Conservation (phyloP, 1,140 invertebrate genomes). For the Rhyzopertha dominica region DNA sequence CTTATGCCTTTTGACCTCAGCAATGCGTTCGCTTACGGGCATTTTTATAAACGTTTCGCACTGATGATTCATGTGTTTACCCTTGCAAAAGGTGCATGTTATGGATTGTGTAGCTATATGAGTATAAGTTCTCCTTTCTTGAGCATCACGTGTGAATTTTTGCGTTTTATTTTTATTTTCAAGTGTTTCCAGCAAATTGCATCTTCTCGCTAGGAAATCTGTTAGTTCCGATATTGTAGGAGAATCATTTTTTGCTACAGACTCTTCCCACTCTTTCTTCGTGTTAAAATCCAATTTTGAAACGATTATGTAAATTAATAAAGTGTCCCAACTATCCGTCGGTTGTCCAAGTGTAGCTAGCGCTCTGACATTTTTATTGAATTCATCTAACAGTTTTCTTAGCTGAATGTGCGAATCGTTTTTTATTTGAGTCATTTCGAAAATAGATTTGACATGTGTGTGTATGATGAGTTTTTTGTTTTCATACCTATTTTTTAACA, state of each 20-base stretch:
- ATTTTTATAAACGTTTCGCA: constrained; percentile 11
- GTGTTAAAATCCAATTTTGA: constrained; percentile 20
- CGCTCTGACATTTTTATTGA: constrained; percentile 19
- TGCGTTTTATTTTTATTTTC: not conserved
- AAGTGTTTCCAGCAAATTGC: constrained; percentile 5
- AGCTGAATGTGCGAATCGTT: constrained; percentile 17
- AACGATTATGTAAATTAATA: constrained; percentile 22
- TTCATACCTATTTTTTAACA: constrained; percentile 7
- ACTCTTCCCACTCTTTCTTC: constrained; percentile 24
- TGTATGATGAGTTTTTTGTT: constrained; percentile 1
- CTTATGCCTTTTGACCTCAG: constrained; percentile 9
- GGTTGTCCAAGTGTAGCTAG: constrained; percentile 22
- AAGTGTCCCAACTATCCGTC: constrained; percentile 20
- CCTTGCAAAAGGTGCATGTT: too few species aligned
- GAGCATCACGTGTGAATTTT: too few species aligned
- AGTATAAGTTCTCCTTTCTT: too few species aligned
- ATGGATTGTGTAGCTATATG: too few species aligned
- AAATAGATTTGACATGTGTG: constrained; percentile 12
- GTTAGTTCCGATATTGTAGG: not conserved
- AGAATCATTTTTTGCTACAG: not conserved
- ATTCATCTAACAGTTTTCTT: constrained; percentile 16
- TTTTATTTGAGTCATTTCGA: constrained; percentile 15
- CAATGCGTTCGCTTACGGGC: not conserved
- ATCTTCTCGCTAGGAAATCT: constrained; percentile 3
- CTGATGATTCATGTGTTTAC: constrained; percentile 11